phyloP scores from a whole-genome alignment of 1,140 invertebrate species.

The Bradysia coprophila region DNA sequence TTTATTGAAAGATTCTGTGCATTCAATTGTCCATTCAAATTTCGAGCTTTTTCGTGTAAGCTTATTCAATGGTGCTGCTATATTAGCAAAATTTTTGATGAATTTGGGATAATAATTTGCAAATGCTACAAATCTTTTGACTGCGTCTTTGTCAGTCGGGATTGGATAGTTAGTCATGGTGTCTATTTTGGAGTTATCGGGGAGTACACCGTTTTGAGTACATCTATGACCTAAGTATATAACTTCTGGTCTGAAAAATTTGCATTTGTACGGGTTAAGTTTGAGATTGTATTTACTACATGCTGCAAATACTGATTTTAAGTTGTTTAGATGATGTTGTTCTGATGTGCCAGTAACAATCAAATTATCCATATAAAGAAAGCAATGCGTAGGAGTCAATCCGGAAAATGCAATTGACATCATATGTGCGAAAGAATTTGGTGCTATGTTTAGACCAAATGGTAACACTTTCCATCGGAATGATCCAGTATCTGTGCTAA shows the following conservation, averaged over 20 bases:
- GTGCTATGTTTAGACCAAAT: constrained; percentile 1
- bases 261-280: constrained; percentile 10
- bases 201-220: constrained; percentile 2
- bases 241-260: constrained; percentile 7
- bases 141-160: constrained; percentile 9
- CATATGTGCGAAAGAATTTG: neutral
- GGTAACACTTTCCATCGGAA: neutral
- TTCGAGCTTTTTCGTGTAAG: neutral
- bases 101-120: constrained; percentile 11
- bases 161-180: constrained; percentile 6
- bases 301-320: neutral
- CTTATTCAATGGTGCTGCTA: constrained; percentile 5
- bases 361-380: constrained; percentile 1
- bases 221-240: constrained; percentile 9
- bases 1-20: neutral
- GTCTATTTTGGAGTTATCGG: constrained; percentile 4
- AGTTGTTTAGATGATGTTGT: neutral
- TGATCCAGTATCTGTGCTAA: neutral
- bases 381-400: neutral
- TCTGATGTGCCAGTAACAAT: neutral
- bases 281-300: constrained; percentile 6
- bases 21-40: constrained; percentile 1
- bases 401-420: neutral
- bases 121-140: constrained; percentile 12
- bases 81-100: constrained; percentile 9